These are phyloP conservation scores for Zeuzera pyrina DNA, from an alignment of 2,888 invertebrate species.

Conservation along the genomic window DNA sequence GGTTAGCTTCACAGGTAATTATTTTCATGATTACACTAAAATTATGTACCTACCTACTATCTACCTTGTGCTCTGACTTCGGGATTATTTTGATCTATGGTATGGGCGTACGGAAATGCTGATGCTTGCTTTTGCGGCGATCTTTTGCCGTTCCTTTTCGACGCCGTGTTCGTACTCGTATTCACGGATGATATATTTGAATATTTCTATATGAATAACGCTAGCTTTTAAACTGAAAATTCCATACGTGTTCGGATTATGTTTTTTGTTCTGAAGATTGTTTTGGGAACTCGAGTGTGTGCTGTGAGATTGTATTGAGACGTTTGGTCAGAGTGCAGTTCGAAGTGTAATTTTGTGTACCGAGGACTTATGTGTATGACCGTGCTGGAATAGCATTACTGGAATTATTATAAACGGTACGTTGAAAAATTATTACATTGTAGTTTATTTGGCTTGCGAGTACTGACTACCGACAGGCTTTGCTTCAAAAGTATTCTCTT, in stretches of 20 bases:
- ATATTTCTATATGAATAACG: constrained; percentile 50
- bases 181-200: constrained; percentile 53
- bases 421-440: no score
- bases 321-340: constrained; percentile 36
- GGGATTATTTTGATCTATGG: constrained; percentile 9
- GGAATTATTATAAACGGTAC: no score
- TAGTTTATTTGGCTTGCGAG: no score
- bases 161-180: constrained; percentile 65
- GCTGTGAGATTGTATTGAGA: constrained; percentile 28
- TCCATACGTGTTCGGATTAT: constrained; percentile 40
- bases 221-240: constrained; percentile 34
- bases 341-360: constrained; percentile 51
- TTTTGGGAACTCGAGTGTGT: constrained; percentile 41
- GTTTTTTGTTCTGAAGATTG: constrained; percentile 35
- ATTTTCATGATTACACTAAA: no score
- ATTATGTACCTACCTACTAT: no score
- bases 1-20: no score
- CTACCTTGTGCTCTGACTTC: no score
- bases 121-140: constrained; percentile 45
- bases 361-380: constrained; percentile 49
- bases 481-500: no score
- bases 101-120: constrained; percentile 36
- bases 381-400: constrained; percentile 39
- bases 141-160: constrained; percentile 54
- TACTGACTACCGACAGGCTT: no score